A percentile compares a stretch with the other conserved stretches of the same genome.
Conservation (phyloP, 2,113 vertebrate species). For the Pyxicephalus adspersus region DNA sequence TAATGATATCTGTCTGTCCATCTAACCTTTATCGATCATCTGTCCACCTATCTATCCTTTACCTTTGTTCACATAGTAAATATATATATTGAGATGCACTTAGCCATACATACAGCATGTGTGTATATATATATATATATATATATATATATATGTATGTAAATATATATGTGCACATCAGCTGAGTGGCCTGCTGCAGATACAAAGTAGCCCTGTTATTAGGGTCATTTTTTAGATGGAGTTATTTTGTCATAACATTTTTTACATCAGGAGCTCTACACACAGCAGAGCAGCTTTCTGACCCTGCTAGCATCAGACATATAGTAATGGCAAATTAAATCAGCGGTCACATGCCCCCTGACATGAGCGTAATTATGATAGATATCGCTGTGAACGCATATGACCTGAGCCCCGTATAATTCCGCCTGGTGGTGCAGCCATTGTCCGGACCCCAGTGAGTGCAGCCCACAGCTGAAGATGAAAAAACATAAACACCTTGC, state of each 20-base stretch:
- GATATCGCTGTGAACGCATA: constrained; percentile 10
- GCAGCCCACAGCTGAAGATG: background rate
- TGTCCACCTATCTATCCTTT: no score
- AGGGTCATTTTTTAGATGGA: background rate
- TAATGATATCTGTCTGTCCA: no score
- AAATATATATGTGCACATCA: no score
- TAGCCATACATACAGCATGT: no score
- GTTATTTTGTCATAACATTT: background rate
- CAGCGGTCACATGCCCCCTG: background rate
- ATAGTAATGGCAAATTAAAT: constrained; percentile 25
- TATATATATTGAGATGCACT: no score
- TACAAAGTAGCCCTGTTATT: background rate
- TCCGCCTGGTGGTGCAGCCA: background rate
- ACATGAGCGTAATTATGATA: constrained; percentile 21
- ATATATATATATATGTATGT: no score
- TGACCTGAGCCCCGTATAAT: constrained; percentile 15
- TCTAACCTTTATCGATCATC: no score
- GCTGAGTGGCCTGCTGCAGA: background rate
- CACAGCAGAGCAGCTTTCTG: background rate
- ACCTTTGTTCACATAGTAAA: no score
- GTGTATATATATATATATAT: no score
- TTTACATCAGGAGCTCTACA: background rate
- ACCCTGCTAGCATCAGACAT: background rate
- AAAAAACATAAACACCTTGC: background rate
- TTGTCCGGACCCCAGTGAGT: background rate